phyloP scores from a whole-genome alignment of 2,797 vertebrate species.

The Trichosurus vulpecula region DNA sequence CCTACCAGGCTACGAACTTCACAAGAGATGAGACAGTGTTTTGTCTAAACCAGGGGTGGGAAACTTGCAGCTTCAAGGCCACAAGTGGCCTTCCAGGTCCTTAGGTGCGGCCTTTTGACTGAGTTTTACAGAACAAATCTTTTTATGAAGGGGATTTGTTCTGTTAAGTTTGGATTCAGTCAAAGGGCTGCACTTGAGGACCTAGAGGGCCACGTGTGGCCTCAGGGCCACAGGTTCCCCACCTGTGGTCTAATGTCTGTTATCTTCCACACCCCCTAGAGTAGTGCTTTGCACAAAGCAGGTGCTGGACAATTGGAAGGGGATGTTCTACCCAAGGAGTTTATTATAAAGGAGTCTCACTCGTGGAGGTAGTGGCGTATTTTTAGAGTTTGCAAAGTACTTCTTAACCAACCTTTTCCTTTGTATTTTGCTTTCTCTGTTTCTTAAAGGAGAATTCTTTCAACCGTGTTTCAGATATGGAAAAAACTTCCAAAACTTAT shows the following conservation, averaged over 20 bases:
- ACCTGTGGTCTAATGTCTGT: too few species aligned
- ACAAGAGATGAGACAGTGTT: not conserved
- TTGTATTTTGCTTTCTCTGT: not conserved
- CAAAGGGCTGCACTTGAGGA: too few species aligned
- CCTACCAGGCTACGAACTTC: not conserved
- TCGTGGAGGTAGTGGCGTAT: not conserved
- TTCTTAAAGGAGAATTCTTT: conserved; percentile 85
- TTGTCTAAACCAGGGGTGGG: not conserved
- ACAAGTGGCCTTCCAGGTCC: too few species aligned
- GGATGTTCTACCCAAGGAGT: not conserved
- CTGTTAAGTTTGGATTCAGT: too few species aligned
- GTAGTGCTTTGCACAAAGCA: not conserved
- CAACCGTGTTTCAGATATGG: conserved; percentile 88
- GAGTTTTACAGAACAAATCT: too few species aligned
- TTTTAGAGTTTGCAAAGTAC: not conserved
- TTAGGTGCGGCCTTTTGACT: too few species aligned
- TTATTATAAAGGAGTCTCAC: not conserved
- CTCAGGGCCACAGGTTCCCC: too few species aligned
- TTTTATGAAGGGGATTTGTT: too few species aligned
- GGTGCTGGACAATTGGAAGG: not conserved
- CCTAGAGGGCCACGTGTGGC: too few species aligned
- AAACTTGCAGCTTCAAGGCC: too few species aligned
- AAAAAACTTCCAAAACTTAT: conserved; percentile 84
- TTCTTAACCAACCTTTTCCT: conserved; percentile 4
- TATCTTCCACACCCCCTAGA: not conserved